phyloP scores from a whole-genome alignment of 1,140 invertebrate species.

The Drosophila pseudoananassae region DNA sequence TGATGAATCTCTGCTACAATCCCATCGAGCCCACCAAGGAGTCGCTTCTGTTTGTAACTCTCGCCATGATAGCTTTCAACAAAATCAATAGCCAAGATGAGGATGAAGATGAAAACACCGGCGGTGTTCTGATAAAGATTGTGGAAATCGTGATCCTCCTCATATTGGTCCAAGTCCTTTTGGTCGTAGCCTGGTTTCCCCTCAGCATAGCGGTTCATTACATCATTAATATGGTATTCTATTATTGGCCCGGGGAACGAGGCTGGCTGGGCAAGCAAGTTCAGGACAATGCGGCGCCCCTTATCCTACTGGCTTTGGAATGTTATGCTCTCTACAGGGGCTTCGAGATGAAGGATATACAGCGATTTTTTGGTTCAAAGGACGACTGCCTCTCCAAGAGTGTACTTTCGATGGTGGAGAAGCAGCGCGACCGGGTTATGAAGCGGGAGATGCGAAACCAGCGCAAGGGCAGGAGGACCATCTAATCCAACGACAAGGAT shows the following conservation, averaged over 20 bases:
- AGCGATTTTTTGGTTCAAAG: constrained; percentile 10
- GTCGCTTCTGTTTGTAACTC: constrained; percentile 5
- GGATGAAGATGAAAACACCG: too few relatives aligned
- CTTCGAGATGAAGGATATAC: not conserved
- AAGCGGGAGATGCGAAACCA: not conserved
- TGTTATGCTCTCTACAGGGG: not conserved
- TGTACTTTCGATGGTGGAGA: constrained; percentile 1
- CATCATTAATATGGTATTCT: not conserved
- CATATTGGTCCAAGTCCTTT: not conserved
- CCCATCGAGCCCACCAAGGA: constrained; percentile 3
- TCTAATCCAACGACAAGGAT: too few relatives aligned
- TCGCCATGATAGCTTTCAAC: constrained; percentile 8
- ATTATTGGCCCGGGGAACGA: not conserved
- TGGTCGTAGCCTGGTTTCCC: constrained; percentile 6
- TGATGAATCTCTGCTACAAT: not conserved
- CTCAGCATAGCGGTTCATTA: not conserved
- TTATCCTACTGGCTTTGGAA: constrained; percentile 1
- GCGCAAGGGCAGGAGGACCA: too few relatives aligned
- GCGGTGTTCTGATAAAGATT: too few relatives aligned
- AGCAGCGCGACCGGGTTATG: not conserved
- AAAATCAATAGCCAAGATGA: not conserved
- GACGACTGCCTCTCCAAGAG: constrained; percentile 16
- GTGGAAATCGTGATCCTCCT: not conserved
- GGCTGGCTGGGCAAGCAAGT: not conserved
- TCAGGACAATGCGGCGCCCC: not conserved